These are phyloP conservation scores for Zele albiditarsus DNA, from an alignment of 2,888 invertebrate species.

Conservation along the genomic window DNA sequence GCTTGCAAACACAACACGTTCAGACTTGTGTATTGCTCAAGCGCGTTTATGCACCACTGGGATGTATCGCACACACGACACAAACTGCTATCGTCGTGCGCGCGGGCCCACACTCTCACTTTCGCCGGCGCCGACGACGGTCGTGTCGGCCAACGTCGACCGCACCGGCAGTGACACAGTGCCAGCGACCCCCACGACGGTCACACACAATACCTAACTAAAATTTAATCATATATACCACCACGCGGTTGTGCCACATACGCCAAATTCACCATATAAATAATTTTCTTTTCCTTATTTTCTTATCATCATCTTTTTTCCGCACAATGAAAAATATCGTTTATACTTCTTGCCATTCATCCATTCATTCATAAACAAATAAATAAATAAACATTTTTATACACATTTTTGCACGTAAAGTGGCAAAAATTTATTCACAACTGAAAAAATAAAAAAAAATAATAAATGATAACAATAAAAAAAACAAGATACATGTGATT, in stretches of 20 bases:
- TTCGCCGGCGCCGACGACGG: constrained; percentile 69
- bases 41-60: constrained; percentile 64
- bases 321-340: neutral
- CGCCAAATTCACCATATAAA: constrained; percentile 25
- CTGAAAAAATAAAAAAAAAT: too few relatives aligned
- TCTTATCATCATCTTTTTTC: neutral
- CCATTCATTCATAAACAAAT: too few relatives aligned
- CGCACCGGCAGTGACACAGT: constrained; percentile 49
- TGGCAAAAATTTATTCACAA: too few relatives aligned
- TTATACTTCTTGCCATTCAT: too few relatives aligned
- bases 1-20: neutral
- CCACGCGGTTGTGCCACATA: constrained; percentile 7
- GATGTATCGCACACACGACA: constrained; percentile 47
- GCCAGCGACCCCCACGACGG: constrained; percentile 37
- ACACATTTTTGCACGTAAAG: too few relatives aligned
- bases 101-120: constrained; percentile 67
- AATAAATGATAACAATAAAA: too few relatives aligned
- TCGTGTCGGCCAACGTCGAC: constrained; percentile 60
- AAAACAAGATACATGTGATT: too few relatives aligned
- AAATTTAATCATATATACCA: constrained; percentile 42
- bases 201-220: constrained; percentile 24
- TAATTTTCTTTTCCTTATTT: constrained; percentile 15
- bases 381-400: too few relatives aligned
- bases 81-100: neutral
- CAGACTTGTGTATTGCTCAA: neutral